Conservation (phyloP, 2,113 vertebrate genomes). For the Corythaeola cristata region DNA sequence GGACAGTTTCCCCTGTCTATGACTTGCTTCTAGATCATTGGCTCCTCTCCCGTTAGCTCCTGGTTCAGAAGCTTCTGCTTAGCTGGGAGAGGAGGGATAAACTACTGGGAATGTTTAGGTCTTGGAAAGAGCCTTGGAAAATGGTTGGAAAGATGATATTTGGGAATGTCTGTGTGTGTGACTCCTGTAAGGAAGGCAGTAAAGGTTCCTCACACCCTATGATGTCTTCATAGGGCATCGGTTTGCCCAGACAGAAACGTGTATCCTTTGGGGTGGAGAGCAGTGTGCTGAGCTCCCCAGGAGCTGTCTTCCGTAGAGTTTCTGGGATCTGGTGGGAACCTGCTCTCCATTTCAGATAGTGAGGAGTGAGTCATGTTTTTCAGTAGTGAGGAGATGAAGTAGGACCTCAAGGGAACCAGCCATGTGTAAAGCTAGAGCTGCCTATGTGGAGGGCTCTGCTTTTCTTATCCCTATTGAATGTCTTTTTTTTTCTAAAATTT, state of each 20-base stretch:
- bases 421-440: not conserved
- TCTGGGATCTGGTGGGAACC: not conserved
- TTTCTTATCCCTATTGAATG: not conserved
- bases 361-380: not conserved
- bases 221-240: not conserved
- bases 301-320: not conserved
- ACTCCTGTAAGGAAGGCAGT: not conserved
- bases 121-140: not conserved
- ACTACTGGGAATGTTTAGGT: not conserved
- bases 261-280: not conserved
- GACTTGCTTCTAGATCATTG: not conserved
- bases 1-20: not conserved
- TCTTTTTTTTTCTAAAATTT: not conserved
- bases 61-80: not conserved
- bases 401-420: not conserved
- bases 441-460: not conserved
- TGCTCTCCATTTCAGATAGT: not conserved
- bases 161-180: not conserved
- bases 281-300: not conserved
- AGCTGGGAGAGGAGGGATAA: not conserved
- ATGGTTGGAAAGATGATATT: not conserved
- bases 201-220: not conserved
- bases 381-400: not conserved
- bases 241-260: not conserved
- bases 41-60: not conserved